Conservation (phyloP, 2,113 vertebrate species). For the Setophaga coronata region DNA sequence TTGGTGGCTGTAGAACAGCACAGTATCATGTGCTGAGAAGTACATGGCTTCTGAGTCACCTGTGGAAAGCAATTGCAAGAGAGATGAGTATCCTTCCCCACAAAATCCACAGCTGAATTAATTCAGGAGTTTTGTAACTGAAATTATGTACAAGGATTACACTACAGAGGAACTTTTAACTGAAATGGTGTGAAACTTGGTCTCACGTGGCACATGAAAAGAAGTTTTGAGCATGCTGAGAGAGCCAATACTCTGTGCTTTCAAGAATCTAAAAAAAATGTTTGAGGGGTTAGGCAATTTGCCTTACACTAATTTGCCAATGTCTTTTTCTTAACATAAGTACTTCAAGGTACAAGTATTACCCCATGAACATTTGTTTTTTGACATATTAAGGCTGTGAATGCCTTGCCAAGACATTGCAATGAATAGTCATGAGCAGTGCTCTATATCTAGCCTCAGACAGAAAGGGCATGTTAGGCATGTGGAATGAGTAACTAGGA, state of each 20-base stretch:
- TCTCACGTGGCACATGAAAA: neutral
- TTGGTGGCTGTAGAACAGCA: neutral
- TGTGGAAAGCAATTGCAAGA: neutral
- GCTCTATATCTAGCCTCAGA: neutral
- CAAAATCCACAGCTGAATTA: neutral
- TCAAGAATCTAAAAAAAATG: neutral
- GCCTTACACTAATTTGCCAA: neutral
- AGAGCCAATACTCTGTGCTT: neutral
- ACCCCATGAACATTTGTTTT: neutral
- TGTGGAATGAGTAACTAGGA: neutral
- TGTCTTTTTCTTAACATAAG: neutral
- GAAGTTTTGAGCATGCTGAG: neutral
- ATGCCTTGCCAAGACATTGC: neutral
- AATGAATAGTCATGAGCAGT: neutral
- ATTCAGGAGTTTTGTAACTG: neutral
- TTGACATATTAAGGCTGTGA: neutral
- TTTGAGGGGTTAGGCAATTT: neutral
- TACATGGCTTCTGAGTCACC: neutral
- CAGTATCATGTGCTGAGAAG: neutral
- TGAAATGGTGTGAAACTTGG: neutral
- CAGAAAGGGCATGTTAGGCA: neutral
- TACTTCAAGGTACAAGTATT: neutral
- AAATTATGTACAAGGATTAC: neutral
- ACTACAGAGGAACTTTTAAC: neutral
- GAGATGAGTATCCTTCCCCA: neutral